Conservation (phyloP, 2,797 vertebrate species). For the Muscicapa striata region DNA sequence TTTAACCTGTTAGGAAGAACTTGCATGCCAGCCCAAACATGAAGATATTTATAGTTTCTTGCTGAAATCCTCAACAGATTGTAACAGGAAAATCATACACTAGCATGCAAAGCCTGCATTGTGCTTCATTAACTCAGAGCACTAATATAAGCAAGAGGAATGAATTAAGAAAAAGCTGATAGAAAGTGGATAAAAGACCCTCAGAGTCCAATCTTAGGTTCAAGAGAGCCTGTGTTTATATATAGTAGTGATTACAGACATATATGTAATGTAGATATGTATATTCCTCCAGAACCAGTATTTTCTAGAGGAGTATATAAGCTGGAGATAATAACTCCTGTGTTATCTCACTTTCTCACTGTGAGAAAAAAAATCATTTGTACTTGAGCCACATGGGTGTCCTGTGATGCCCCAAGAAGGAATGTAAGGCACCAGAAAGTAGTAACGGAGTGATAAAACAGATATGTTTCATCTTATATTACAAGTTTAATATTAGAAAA, state of each 20-base stretch:
- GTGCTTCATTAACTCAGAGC: neutral
- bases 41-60: neutral
- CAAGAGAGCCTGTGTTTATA: neutral
- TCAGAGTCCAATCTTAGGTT: neutral
- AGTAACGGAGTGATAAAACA: neutral
- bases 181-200: neutral
- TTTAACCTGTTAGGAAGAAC: neutral
- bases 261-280: neutral
- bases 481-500: neutral
- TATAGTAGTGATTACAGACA: neutral
- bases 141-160: neutral
- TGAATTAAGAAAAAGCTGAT: neutral
- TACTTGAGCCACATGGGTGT: neutral
- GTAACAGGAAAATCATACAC: neutral
- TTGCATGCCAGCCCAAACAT: neutral
- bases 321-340: neutral
- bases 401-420: neutral
- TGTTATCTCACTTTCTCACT: neutral
- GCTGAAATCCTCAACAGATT: neutral
- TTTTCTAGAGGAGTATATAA: neutral
- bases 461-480: neutral
- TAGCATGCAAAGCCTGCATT: neutral
- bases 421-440: neutral
- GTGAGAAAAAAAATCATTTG: neutral
- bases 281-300: neutral